These are phyloP conservation scores for Spodoptera littoralis DNA, from an alignment of 2,888 invertebrate genomes.

Conservation along the genomic window DNA sequence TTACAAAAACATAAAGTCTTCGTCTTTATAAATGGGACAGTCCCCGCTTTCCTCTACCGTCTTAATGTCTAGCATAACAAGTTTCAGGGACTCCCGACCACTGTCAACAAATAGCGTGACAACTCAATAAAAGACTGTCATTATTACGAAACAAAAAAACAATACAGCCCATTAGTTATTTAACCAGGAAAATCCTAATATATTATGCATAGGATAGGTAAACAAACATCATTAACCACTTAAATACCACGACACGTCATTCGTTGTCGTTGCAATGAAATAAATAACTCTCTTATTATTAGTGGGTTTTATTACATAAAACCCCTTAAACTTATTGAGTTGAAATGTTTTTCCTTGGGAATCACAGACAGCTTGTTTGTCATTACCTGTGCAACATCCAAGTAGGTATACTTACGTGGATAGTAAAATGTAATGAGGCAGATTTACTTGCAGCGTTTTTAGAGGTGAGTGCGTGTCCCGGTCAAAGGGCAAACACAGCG, in stretches of 20 bases:
- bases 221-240: slow-evolving; percentile 10
- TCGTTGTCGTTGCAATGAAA: not conserved
- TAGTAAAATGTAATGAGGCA: not conserved
- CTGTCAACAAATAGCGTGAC: not conserved
- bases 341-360: not conserved
- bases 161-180: not conserved
- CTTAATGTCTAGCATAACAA: not conserved
- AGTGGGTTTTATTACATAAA: not conserved
- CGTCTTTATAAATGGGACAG: slow-evolving; percentile 16
- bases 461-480: slow-evolving; percentile 59
- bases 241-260: not conserved
- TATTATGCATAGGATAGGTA: slow-evolving; percentile 1
- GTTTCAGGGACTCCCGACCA: slow-evolving; percentile 20
- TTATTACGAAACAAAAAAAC: slow-evolving; percentile 5
- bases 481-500: slow-evolving; percentile 76
- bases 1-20: too few relatives aligned
- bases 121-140: slow-evolving; percentile 3
- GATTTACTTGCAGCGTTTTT: slow-evolving; percentile 30
- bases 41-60: slow-evolving; percentile 21
- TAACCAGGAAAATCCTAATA: slow-evolving; percentile 33
- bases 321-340: not conserved
- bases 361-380: not conserved
- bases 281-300: not conserved
- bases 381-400: too few relatives aligned
- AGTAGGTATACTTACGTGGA: not conserved